Base-by-base conservation (phyloP, 1,140 invertebrate species). In the Trachelipus rathkii region DNA sequence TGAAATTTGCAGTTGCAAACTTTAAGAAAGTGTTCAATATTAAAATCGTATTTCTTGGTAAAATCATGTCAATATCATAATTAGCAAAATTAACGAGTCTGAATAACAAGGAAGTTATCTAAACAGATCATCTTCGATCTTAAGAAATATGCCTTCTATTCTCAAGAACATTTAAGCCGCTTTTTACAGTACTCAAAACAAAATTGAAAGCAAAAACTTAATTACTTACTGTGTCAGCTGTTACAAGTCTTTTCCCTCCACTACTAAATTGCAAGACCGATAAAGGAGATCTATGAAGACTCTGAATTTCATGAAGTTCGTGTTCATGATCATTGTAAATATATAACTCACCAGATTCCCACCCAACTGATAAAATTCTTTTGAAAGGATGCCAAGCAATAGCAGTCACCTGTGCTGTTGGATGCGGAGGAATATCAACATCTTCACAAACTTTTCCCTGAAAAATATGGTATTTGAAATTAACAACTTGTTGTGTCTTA, bases 381-480 rank as follows among this genome's bases (percentile, higher is more conserved):
- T 91, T 90, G 53, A 89, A 90, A 2, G 95, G 95, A 87, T 98
- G 95, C 96, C 96, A 98, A 5, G 89, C 88, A 23, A 97, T 84
- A 7, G 91, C 88, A 11, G 92, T 92, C 0, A 92, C 91, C 86
- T 93, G 92, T 74, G 91, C 91, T 0, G n/a, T 89, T 8, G 89
- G 84, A 82, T 93, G 89, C 45, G 89, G 88, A 0, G 91, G n/a
- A n/a, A n/a, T n/a, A n/a, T 91, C 90, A n/a, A 92, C 89, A 85
- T 92, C 92, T 77, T 89, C 89, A 77, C 94, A 84, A n/a, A 90
- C 88, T 82, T 94, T 91, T 70, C 94, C n/a, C 95, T 84, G 53
- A 85, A 84, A n/a, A 76, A 76, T 79, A n/a, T 45, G n/a, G n/a
- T n/a, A n/a, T n/a, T n/a, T 70, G 33, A 66, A 15, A 60, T 33